Evolutionary conservation across 2,888 invertebrate species (phyloP).

Genomic region (Apodemia duryi): DNA sequence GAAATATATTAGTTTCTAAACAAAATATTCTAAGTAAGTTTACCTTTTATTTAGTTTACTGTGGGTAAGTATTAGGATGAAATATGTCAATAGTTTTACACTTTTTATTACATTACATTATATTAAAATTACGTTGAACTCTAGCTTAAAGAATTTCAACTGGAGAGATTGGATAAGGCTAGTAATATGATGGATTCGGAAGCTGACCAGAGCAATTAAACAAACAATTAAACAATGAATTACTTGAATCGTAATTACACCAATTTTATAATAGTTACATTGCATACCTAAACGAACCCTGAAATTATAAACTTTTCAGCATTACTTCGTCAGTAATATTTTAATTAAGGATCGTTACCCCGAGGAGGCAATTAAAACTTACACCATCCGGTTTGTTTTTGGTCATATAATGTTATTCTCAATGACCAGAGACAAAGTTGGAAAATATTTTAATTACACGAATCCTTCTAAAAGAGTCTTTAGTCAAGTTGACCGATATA

Average conservation of each 20-base stretch:
- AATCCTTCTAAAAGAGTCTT: slow-evolving; percentile 1
- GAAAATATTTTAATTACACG: slow-evolving; percentile 19
- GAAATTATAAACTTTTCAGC: background rate
- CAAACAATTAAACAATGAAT: too few species aligned
- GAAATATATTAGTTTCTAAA: background rate
- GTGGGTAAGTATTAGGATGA: too few species aligned
- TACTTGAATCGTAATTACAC: too few species aligned
- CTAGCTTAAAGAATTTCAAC: too few species aligned
- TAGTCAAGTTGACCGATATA: too few species aligned
- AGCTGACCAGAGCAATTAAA: too few species aligned
- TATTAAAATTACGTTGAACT: too few species aligned
- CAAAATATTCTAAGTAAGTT: background rate
- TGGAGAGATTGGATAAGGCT: too few species aligned
- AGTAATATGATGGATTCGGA: too few species aligned
- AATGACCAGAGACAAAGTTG: slow-evolving; percentile 31
- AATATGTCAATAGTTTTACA: too few species aligned
- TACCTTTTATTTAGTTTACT: too few species aligned
- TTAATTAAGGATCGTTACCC: slow-evolving; percentile 55
- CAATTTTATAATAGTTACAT: background rate
- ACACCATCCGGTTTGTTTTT: slow-evolving; percentile 54
- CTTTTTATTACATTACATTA: too few species aligned
- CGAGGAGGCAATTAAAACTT: slow-evolving; percentile 62
- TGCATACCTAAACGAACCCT: background rate
- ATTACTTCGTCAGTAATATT: slow-evolving; percentile 44
- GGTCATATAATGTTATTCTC: slow-evolving; percentile 53